Evolutionary conservation across 2,113 vertebrate genomes (phyloP).

Genomic region (Lichenostomus cassidix): DNA sequence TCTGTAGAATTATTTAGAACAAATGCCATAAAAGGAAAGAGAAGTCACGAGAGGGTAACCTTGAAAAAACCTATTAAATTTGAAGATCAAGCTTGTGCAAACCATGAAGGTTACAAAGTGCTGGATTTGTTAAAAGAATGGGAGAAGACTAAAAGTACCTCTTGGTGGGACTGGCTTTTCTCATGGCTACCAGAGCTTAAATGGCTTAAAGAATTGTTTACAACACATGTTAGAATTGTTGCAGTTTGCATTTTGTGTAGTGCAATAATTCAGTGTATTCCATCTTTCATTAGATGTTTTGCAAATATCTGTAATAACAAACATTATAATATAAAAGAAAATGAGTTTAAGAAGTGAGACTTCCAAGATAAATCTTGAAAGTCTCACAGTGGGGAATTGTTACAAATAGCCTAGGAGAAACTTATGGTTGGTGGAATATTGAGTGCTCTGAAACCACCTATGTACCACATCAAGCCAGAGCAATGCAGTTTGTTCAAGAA

Average conservation of each 20-base stretch:
- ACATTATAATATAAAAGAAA: not conserved
- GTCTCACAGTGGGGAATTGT: too few relatives aligned
- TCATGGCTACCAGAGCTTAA: not conserved
- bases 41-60: not conserved
- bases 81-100: not conserved
- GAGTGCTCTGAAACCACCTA: not conserved
- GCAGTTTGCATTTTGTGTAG: too few relatives aligned
- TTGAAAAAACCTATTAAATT: not conserved
- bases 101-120: not conserved
- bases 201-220: not conserved
- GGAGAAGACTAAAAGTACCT: not conserved
- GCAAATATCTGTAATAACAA: not conserved
- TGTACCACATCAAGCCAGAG: not conserved
- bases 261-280: not conserved
- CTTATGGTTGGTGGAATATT: not conserved
- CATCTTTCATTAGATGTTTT: not conserved
- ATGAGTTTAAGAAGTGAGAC: not conserved
- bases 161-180: not conserved
- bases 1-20: not conserved
- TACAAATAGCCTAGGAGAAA: not conserved
- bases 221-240: not conserved
- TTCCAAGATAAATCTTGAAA: not conserved
- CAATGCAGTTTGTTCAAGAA: not conserved
- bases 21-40: not conserved
- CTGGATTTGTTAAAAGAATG: not conserved